Evolutionary conservation across 2,113 vertebrate species (phyloP).

Genomic region (Onychostruthus taczanowskii): DNA sequence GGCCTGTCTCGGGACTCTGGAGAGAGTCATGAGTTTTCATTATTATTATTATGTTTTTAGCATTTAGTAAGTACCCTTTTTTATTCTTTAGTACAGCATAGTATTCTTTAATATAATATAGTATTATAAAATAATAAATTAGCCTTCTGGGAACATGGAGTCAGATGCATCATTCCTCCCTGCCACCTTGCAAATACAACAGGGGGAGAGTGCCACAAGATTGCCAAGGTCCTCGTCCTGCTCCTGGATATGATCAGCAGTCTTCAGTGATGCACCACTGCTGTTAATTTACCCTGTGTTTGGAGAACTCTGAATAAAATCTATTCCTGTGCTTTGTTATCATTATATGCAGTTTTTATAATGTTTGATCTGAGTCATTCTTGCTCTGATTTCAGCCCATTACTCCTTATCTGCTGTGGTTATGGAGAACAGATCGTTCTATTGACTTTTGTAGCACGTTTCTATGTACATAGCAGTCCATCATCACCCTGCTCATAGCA

Average conservation of each 20-base stretch:
- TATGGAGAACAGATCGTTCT: not conserved
- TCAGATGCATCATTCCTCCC: too few species aligned
- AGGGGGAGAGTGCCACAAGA: not conserved
- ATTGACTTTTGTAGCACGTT: constrained; percentile 13
- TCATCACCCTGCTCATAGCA: not conserved
- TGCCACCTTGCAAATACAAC: too few species aligned
- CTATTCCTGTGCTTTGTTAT: not conserved
- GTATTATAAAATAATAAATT: too few species aligned
- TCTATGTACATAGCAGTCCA: not conserved
- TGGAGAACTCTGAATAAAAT: not conserved
- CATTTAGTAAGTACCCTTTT: too few species aligned
- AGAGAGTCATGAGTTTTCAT: too few species aligned
- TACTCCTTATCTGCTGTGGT: not conserved
- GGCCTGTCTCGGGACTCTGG: too few species aligned
- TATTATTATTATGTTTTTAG: too few species aligned
- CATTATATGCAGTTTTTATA: not conserved
- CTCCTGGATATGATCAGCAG: not conserved
- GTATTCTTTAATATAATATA: too few species aligned
- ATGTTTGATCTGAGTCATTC: constrained; percentile 14
- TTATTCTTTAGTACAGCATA: too few species aligned
- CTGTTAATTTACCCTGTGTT: not conserved
- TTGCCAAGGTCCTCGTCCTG: not conserved
- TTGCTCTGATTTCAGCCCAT: not conserved
- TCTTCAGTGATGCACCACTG: not conserved
- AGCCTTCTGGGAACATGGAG: too few species aligned